Evolutionary conservation across 1,140 invertebrate genomes (phyloP), one percentile per base, ranked within the genome.

Genomic region (Macrobrachium rosenbergii): DNA sequence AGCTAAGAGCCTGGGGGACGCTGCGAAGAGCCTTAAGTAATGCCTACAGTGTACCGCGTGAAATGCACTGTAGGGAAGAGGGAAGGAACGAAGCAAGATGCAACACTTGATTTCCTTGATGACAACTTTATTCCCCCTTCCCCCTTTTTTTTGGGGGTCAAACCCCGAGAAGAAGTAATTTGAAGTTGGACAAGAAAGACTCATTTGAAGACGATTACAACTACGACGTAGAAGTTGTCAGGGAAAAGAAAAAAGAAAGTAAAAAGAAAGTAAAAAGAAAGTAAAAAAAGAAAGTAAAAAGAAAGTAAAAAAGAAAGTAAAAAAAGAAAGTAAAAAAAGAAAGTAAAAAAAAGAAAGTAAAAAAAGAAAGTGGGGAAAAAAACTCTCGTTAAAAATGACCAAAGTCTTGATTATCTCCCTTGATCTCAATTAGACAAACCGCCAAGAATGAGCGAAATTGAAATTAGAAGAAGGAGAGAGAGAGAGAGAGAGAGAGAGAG

Each of bases 401-500:
- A 37, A 43, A 10, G 10, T 37, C 17, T 28, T 16, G 58, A 43
- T 37, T 37, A 37, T 37, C 28, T 37, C 28, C 28, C 28, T 3
- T 37, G 28, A 37, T 45, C 43, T 45, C 43, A 10, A 16, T 21
- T 28, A 59, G n/a, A 59, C 21, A n/a, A 37, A n/a, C 12, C 12
- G 67, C 12, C n/a, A 21, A 72, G 1, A 16, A 11, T 14, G n/a
- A 12, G n/a, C 3, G 23, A 77, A 45, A 37, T n/a, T 16, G 37
- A 45, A 43, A 77, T 3, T 5, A 43, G 7, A 5, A 45, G n/a
- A 77, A 1, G 0, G 75, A 43, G 23, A 11, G 75, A 14, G 37
- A 77, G 43, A 77, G 75, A 77, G 43, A 45, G 37, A 45, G 37
- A 45, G 37, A 77, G 75, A 77, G n/a, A 77, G 23, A n/a, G 12